Evolutionary conservation across 2,113 vertebrate species (phyloP).

Genomic region (Ptyas mucosa): DNA sequence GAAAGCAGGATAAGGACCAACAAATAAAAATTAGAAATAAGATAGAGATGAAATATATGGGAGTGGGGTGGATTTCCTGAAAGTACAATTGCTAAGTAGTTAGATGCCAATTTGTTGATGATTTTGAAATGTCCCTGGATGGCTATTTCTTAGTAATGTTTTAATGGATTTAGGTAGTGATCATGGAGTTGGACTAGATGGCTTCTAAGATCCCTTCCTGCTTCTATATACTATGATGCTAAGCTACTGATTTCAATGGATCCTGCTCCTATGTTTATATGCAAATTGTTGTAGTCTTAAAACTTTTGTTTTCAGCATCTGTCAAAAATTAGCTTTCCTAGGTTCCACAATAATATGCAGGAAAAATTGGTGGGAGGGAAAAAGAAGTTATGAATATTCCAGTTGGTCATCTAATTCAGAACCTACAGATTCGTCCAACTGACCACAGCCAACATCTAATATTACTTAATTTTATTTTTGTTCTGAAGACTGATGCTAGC

Average conservation of each 20-base stretch:
- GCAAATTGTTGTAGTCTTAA: neutral
- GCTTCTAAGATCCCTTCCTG: neutral
- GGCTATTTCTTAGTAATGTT: neutral
- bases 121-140: neutral
- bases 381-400: neutral
- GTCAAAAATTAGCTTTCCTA: neutral
- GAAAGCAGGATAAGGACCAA: neutral
- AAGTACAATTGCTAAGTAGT: neutral
- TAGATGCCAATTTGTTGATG: neutral
- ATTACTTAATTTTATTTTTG: slow-evolving; percentile 1
- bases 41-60: neutral
- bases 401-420: neutral
- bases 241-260: neutral
- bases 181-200: neutral
- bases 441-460: neutral
- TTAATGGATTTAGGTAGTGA: neutral
- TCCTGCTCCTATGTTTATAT: neutral
- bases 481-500: neutral
- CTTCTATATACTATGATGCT: neutral
- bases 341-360: neutral
- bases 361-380: neutral
- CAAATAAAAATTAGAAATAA: neutral
- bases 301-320: neutral
- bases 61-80: neutral
- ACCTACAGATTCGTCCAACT: neutral